Evolutionary conservation across 2,797 vertebrate genomes (phyloP).

Genomic region (Notamacropus eugenii): DNA sequence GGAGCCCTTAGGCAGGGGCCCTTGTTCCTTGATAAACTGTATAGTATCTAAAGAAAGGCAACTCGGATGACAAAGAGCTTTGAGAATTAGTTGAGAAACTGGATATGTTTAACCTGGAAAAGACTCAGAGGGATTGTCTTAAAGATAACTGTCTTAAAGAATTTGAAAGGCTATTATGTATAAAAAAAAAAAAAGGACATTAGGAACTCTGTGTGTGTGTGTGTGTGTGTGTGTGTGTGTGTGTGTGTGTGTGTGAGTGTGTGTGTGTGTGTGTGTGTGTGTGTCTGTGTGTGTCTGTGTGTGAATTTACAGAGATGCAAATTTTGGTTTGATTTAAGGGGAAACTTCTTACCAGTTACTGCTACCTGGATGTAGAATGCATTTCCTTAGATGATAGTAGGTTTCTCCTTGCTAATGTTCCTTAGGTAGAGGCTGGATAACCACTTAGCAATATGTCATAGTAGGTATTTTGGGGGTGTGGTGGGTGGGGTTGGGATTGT

Average conservation of each 20-base stretch:
- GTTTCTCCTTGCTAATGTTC: background rate
- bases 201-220: no score
- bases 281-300: background rate
- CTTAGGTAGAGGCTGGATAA: background rate
- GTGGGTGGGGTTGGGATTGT: background rate
- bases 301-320: background rate
- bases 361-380: background rate
- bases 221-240: no score
- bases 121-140: background rate
- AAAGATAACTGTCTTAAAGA: background rate
- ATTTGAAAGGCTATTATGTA: background rate
- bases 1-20: no score
- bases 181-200: background rate
- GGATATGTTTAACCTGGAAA: background rate
- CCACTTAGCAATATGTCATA: background rate
- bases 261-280: background rate
- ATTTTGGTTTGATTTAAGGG: background rate
- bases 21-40: background rate
- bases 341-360: background rate
- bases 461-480: background rate
- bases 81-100: background rate
- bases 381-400: background rate
- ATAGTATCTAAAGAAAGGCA: background rate
- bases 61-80: background rate
- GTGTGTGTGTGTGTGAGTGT: no score